phyloP scores from a whole-genome alignment of 1,140 invertebrate species.

The Pygmarrhopalites habei region DNA sequence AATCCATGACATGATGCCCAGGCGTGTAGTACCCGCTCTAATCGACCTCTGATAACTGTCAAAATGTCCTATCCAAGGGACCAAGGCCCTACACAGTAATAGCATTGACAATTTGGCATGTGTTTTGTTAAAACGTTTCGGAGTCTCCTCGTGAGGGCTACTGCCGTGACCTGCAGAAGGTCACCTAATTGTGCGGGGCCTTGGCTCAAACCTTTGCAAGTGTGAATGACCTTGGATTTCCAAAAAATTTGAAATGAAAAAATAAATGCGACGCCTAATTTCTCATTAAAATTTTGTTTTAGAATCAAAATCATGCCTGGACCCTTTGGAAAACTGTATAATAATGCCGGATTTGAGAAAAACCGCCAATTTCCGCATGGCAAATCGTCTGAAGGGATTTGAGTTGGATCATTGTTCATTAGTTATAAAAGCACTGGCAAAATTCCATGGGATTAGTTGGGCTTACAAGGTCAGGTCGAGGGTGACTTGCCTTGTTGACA shows the following conservation, averaged over 20 bases:
- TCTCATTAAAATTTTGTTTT: neutral
- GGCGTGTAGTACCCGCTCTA: neutral
- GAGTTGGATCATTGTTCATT: neutral
- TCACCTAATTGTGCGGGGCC: too few relatives aligned
- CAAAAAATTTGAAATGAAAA: conserved; percentile 7
- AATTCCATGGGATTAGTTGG: neutral
- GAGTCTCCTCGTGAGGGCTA: neutral
- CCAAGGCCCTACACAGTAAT: too few relatives aligned
- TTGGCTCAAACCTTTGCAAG: too few relatives aligned
- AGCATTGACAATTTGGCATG: neutral
- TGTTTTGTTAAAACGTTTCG: neutral
- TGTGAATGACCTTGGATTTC: neutral
- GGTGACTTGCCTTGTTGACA: neutral
- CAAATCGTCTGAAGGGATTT: neutral
- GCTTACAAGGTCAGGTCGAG: neutral
- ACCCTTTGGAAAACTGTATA: conserved; percentile 1
- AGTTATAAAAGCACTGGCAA: neutral
- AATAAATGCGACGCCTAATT: neutral
- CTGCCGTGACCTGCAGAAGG: too few relatives aligned
- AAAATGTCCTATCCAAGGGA: neutral
- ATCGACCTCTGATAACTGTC: neutral
- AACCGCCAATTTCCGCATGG: neutral
- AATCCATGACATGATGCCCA: neutral
- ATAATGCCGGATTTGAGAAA: conserved; percentile 24
- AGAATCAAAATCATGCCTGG: neutral